Evolutionary conservation across 2,797 vertebrate species (phyloP).

Genomic region (Stomatorhinus walkeri): DNA sequence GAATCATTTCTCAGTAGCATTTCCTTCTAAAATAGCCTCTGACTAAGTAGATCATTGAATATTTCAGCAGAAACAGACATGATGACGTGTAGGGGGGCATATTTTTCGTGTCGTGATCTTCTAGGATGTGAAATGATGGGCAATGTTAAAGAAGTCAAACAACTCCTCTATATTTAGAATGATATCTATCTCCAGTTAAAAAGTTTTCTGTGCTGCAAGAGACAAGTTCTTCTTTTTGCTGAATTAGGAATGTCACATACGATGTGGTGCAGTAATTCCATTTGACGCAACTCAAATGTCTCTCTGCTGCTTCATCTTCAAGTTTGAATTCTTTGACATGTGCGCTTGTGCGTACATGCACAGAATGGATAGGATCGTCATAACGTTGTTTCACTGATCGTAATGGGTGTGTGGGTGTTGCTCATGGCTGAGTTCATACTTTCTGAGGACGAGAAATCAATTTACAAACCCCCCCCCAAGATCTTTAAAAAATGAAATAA

Average conservation of each 20-base stretch:
- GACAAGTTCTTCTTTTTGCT: slow-evolving; percentile 2
- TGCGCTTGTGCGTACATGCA: neutral
- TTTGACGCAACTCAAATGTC: neutral
- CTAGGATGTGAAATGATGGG: slow-evolving; percentile 1
- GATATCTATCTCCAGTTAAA: slow-evolving; percentile 5
- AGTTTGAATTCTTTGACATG: neutral
- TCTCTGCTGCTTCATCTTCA: neutral
- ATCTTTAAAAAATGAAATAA: neutral
- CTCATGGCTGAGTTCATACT: neutral
- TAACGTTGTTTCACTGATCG: neutral
- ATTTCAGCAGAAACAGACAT: slow-evolving; percentile 20
- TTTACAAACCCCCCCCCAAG: neutral
- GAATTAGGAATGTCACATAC: slow-evolving; percentile 16
- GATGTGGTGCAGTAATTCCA: neutral
- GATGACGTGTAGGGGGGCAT: neutral
- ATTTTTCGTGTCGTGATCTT: slow-evolving; percentile 11
- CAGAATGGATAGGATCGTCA: neutral
- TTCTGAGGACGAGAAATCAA: neutral
- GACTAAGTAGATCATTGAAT: slow-evolving; percentile 25
- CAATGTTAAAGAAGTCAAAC: slow-evolving; percentile 16
- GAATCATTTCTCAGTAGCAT: neutral
- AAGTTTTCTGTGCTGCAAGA: slow-evolving; percentile 3
- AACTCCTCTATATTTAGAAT: slow-evolving; percentile 23
- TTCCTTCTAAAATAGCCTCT: slow-evolving; percentile 15
- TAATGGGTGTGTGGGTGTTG: neutral